Evolutionary conservation across 2,113 vertebrate species (phyloP).

Genomic region (Camelus bactrianus): DNA sequence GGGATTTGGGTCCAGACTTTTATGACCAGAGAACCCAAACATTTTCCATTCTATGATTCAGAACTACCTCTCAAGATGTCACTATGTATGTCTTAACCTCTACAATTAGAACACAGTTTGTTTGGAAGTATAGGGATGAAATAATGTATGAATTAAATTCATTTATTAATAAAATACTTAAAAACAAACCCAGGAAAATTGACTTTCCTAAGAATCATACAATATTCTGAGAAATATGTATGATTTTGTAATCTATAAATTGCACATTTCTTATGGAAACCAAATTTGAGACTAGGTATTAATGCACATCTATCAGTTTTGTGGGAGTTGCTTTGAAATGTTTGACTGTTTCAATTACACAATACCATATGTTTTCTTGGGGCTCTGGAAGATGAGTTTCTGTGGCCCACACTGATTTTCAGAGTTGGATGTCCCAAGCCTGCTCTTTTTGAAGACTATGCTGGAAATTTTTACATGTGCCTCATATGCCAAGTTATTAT

Average conservation of each 20-base stretch:
- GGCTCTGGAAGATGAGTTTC: not conserved
- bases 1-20: not conserved
- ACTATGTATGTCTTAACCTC: not conserved
- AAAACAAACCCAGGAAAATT: not conserved
- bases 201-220: not conserved
- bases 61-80: not conserved
- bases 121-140: not conserved
- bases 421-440: not conserved
- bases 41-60: not conserved
- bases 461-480: not conserved
- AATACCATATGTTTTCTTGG: not conserved
- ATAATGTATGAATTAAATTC: constrained; percentile 13
- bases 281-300: constrained; percentile 17
- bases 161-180: constrained; percentile 7
- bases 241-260: constrained; percentile 5
- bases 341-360: not conserved
- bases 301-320: not conserved
- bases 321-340: not conserved
- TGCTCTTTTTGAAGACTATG: not conserved
- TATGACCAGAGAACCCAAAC: not conserved
- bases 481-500: not conserved
- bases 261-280: not conserved
- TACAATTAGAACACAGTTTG: not conserved
- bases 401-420: not conserved
- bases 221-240: not conserved